These are phyloP conservation scores for Cataglyphis albicans DNA, from an alignment of 2,888 invertebrate species.

Conservation along the genomic window DNA sequence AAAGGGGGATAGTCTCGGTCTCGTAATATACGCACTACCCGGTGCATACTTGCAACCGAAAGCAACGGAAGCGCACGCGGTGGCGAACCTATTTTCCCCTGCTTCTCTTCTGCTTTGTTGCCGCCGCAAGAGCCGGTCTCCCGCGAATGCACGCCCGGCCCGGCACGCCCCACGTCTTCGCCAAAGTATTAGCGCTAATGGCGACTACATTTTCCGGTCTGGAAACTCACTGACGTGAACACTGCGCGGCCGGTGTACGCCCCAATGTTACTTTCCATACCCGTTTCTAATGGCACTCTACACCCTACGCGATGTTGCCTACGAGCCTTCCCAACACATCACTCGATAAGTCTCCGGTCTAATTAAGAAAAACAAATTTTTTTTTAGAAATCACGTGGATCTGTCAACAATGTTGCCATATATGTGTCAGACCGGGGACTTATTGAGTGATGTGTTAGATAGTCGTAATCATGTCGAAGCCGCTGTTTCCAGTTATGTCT, in stretches of 20 bases:
- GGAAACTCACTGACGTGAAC: constrained; percentile 53
- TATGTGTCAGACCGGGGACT: too few species aligned
- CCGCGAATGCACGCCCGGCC: constrained; percentile 51
- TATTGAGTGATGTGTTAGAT: constrained; percentile 5
- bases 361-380: too few species aligned
- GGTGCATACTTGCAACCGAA: constrained; percentile 36
- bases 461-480: constrained; percentile 47
- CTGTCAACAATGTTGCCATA: too few species aligned
- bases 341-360: too few species aligned
- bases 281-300: constrained; percentile 69
- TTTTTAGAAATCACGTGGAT: too few species aligned
- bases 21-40: constrained; percentile 44
- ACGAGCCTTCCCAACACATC: constrained; percentile 22
- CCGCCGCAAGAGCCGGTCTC: constrained; percentile 19
- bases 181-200: constrained; percentile 77
- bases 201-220: constrained; percentile 73
- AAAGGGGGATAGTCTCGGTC: constrained; percentile 34
- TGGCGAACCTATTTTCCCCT: constrained; percentile 55
- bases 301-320: constrained; percentile 21
- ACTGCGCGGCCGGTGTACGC: constrained; percentile 65
- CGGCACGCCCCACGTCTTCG: constrained; percentile 73
- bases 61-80: constrained; percentile 16
- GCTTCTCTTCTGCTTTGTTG: not conserved
- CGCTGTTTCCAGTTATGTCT: not conserved
- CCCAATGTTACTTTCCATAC: constrained; percentile 62